Evolutionary conservation across 2,113 vertebrate genomes (phyloP), one percentile per base, ranked within the genome.

Genomic region (Syrrhaptes paradoxus): DNA sequence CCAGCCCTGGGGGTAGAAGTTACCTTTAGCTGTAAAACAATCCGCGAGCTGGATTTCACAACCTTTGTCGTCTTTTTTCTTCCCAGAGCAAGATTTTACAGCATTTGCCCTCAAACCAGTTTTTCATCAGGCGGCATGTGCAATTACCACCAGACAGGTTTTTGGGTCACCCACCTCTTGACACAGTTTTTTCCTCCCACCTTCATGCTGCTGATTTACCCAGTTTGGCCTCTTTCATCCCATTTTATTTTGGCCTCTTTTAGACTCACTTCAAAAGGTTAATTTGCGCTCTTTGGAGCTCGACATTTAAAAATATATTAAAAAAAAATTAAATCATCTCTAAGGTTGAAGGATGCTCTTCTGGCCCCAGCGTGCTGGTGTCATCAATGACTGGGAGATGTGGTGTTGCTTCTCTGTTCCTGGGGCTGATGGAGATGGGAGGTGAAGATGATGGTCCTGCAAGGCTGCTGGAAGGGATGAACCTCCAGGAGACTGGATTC

Each of bases 1-100:
- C n/a, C 70, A 88, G 66, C 94, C 91, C 93, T 20, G 7, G 68
- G 95, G 89, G 63, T 5, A 88, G 74, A 70, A 87, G 81, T 80
- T 93, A 82, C 90, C 90, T 91, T 54, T 54, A 5, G 52, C 88
- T 84, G 82, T 80, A 91, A 95, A 95, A 93, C 83, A 92, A 87
- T 80, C 87, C 58, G 10, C 5, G 0, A 48, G 8, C 75, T 48
- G 75, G 38, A 49, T 96, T 95, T 95, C 95, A 92, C 84, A 96
- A 87, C 65, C 79, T 26, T 16, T 45, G 49, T 82, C 26, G 0
- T 82, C 87, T 59, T 58, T 87, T 55, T 55, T 87, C 78, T 92
- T 84, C 87, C 77, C 78, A 82, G 59, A 96, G 93, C 81, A 59
- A 24, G 48, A 67, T 91, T 94, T 93, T 84, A 85, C 45, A 4